Conservation (phyloP, 2,797 vertebrate genomes). For the Sebastes melanostomus region DNA sequence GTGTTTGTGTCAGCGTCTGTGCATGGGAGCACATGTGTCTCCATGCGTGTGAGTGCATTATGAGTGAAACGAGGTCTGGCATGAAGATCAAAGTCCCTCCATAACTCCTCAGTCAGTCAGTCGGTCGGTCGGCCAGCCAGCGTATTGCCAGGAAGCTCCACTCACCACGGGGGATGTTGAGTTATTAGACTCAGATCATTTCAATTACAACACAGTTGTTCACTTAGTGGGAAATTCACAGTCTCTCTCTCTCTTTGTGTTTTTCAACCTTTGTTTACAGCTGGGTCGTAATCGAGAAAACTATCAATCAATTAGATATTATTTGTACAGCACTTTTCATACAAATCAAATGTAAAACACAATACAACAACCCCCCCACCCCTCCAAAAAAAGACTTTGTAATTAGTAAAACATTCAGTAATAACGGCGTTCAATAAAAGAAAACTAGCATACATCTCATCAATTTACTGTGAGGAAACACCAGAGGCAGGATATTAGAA, state of each 20-base stretch:
- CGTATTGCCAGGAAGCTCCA: slow-evolving; percentile 61
- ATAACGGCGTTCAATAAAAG: too few species aligned
- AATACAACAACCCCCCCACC: too few species aligned
- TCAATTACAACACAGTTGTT: slow-evolving; percentile 65
- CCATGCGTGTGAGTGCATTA: slow-evolving; percentile 60
- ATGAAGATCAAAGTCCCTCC: slow-evolving; percentile 71
- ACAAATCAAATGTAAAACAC: too few species aligned
- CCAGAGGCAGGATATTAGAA: too few species aligned
- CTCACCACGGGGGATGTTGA: slow-evolving; percentile 43
- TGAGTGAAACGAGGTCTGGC: slow-evolving; percentile 64
- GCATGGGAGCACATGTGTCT: slow-evolving; percentile 54
- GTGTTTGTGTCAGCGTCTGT: slow-evolving; percentile 58
- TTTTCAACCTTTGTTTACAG: slow-evolving; percentile 7
- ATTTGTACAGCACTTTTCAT: too few species aligned
- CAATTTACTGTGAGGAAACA: too few species aligned
- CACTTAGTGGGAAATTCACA: slow-evolving; percentile 16
- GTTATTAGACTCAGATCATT: slow-evolving; percentile 65
- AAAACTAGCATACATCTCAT: too few species aligned
- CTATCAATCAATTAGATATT: too few species aligned
- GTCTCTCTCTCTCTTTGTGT: background rate
- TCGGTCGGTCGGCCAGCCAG: slow-evolving; percentile 16
- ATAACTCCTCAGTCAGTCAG: slow-evolving; percentile 56
- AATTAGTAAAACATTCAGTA: too few species aligned
- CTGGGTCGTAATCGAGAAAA: background rate
- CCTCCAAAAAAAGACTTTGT: too few species aligned